Evolutionary conservation across 2,113 vertebrate genomes (phyloP).

Genomic region (Trogon surrucura): DNA sequence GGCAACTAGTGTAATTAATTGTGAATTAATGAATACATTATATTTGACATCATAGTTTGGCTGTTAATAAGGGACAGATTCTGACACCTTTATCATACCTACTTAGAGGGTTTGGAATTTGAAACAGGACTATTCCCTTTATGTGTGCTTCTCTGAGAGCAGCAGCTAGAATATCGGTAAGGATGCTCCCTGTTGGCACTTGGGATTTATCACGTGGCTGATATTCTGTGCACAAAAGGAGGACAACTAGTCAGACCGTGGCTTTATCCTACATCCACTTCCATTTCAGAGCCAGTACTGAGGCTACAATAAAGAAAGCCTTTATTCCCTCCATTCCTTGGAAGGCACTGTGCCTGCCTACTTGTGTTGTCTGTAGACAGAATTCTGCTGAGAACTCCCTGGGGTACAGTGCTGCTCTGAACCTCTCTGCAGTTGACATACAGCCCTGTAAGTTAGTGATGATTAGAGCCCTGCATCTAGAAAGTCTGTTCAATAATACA

Average conservation of each 20-base stretch:
- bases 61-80: neutral
- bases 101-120: neutral
- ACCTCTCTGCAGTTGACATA: neutral
- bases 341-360: neutral
- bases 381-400: neutral
- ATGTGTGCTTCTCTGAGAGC: neutral
- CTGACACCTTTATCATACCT: neutral
- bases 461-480: neutral
- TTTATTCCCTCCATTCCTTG: neutral
- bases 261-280: neutral
- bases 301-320: neutral
- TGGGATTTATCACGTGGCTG: neutral
- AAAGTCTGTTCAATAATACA: neutral
- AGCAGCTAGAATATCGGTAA: neutral
- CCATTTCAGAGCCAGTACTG: neutral
- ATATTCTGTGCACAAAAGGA: neutral
- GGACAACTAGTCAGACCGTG: fast-evolving
- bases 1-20: neutral
- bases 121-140: neutral
- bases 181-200: neutral
- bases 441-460: neutral
- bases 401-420: neutral
- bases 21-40: neutral
- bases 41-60: neutral
- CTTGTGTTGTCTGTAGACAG: neutral